These are phyloP conservation scores for Erebia palarica DNA, from an alignment of 2,888 invertebrate species.

Conservation along the genomic window DNA sequence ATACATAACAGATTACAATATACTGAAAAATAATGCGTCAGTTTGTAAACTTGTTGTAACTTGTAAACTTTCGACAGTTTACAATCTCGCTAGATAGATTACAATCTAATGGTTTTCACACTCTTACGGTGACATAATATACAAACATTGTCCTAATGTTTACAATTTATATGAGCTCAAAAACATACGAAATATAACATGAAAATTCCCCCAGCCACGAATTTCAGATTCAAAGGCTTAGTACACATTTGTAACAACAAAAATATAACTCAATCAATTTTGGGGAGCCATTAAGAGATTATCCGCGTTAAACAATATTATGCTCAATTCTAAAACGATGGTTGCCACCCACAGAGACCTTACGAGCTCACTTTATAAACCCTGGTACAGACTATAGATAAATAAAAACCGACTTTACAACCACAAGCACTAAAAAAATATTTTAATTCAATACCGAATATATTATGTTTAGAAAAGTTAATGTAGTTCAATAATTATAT, in stretches of 20 bases:
- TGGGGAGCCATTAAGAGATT: slow-evolving; percentile 26
- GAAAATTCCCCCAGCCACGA: background rate
- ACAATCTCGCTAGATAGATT: no score
- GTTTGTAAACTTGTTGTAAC: no score
- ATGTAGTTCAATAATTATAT: no score
- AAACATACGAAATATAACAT: background rate
- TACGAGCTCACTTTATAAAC: slow-evolving; percentile 40
- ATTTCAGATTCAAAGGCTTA: background rate
- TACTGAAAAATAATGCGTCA: no score
- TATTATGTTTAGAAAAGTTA: no score
- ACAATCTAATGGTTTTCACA: no score
- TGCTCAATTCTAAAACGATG: slow-evolving; percentile 26
- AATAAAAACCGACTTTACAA: no score
- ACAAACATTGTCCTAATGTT: background rate
- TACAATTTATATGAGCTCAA: background rate
- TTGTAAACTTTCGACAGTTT: no score
- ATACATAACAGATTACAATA: no score
- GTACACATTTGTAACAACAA: slow-evolving; percentile 10
- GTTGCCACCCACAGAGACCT: slow-evolving; percentile 49
- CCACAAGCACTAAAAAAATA: no score
- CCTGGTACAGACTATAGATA: background rate
- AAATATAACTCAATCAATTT: slow-evolving; percentile 24
- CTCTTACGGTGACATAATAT: no score
- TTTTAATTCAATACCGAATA: no score
- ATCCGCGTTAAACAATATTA: slow-evolving; percentile 28